Evolutionary conservation across 64 coral and sea anemone genomes (phyloP), one percentile per base, ranked within the genome.

Genomic region (Montipora foliosa): DNA sequence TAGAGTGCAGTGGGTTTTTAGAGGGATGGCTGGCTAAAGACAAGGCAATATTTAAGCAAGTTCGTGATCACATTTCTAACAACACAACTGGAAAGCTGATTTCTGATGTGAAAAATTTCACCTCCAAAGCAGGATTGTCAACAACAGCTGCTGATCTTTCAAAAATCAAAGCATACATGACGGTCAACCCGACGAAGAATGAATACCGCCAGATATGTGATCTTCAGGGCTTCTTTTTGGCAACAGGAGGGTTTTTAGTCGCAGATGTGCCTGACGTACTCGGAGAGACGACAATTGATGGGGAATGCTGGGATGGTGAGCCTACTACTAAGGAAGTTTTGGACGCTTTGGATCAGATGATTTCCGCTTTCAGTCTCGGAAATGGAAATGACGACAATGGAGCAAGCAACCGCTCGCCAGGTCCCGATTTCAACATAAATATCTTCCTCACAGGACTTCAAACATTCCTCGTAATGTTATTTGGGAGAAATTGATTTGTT

Each of bases 151-250:
- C 79, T 83, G 90, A 91, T 46, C 90, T 91, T 5, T 70, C 67
- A 8, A 83, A 83, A 2, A 82, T 91, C 37, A 91, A 61, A 10
- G 20, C 19, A 10, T 91, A 72, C 49, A 91, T 91, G 90, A 81
- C 10, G 67, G 48, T 73, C 61, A 5, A 91, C 78, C 15, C 55
- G 1, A 53, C 37, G 17, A 49, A 13, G 58, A 59, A 55, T 3
- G 14, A 91, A 58, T 91, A 76, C 51, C 90, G 90, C 47, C 90
- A 91, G 68, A 91, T 91, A 17, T 91, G 90, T 12, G 79, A 91
- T 46, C 79, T 91, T 60, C 90, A 91, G 67, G 90, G 90, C 3
- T 91, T 91, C 17, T 91, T 91, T 22, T 46, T 91, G 16, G 29
- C 12, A 53, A 84, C 7, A 2, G 90, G 90, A 83, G 90, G 90